phyloP scores from a whole-genome alignment of 2,888 invertebrate species.

The Drosophila setosimentum region DNA sequence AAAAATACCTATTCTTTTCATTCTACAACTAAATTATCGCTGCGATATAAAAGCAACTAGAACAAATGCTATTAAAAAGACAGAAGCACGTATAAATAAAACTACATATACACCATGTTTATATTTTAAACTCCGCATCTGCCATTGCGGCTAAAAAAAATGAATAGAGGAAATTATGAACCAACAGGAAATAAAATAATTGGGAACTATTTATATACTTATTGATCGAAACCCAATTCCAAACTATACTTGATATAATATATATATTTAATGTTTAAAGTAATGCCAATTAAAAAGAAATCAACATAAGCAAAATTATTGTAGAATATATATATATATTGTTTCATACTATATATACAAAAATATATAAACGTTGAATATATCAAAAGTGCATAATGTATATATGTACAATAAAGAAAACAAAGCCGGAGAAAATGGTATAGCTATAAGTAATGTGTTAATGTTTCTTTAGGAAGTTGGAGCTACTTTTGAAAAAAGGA shows the following conservation, averaged over 20 bases:
- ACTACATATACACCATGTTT: slow-evolving; percentile 2
- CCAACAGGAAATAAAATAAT: slow-evolving; percentile 17
- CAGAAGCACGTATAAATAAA: slow-evolving; percentile 9
- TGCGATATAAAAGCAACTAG: slow-evolving; percentile 70
- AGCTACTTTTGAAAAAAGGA: slow-evolving; percentile 34
- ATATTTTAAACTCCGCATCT: slow-evolving; percentile 32
- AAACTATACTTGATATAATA: slow-evolving; percentile 3
- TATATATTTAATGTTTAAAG: slow-evolving; percentile 18
- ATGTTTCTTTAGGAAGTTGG: slow-evolving; percentile 20
- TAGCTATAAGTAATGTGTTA: slow-evolving; percentile 30
- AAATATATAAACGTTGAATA: slow-evolving; percentile 25
- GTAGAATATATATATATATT: slow-evolving; percentile 22
- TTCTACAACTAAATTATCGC: slow-evolving; percentile 59
- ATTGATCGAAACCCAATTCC: slow-evolving; percentile 7
- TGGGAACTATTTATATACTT: slow-evolving; percentile 39
- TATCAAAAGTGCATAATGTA: slow-evolving; percentile 24
- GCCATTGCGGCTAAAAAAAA: slow-evolving; percentile 35
- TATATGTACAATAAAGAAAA: slow-evolving; percentile 18
- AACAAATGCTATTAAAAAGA: slow-evolving; percentile 45
- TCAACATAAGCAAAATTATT: slow-evolving; percentile 26
- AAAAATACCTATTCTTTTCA: slow-evolving; percentile 39
- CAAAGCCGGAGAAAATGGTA: slow-evolving; percentile 18
- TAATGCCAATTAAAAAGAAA: slow-evolving; percentile 14
- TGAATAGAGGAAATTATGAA: slow-evolving; percentile 15
- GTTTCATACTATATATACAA: slow-evolving; percentile 6